Evolutionary conservation across 92 coral and sea anemone genomes (phyloP), one percentile per base, ranked within the genome.

Genomic region (Umimayanthus kanabou): DNA sequence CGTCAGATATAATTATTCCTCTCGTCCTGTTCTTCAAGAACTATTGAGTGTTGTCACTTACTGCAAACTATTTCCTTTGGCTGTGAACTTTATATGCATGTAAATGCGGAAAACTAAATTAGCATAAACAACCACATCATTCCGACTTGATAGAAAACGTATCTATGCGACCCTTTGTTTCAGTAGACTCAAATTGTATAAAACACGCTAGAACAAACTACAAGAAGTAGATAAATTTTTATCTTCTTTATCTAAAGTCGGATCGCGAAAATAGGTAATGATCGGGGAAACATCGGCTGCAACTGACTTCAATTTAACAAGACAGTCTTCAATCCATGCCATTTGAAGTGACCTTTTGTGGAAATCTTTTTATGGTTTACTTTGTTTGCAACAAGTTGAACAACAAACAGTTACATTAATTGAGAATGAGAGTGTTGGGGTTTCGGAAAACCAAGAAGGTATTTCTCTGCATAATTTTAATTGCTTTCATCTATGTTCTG

Each of bases 371-470:
- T 28, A 10, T 18, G 79, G 22, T 65, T 64, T 81, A 66, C 25
- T 42, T 39, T 66, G 23, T 65, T 81, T 81, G n/a, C 22, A 83
- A 83, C 77, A 43, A 50, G 20, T 45, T 78, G 39, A 26, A n/a
- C 20, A 3, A 23, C 28, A 23, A 78, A 47, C 65, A 20, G 28
- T 23, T 49, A 4, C 11, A 77, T 47, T 78, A 47, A 47, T 33
- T 83, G 53, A 83, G 77, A 83, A 83, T 83, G 87, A 83, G 64
- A 83, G 39, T 67, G 47, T 66, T 42, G 7, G 64, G 78, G 23
- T 37, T 70, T 70, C 77, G 78, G n/a, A 83, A 45, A 43, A 42
- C 78, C 9, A 70, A 47, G 40, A 42, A 49, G 26, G 0, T 47
- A 45, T 45, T 83, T 42, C 18, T 69, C 23, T 43, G 77, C 16